phyloP scores from a whole-genome alignment of 2,113 vertebrate species.

The Catagonus wagneri region DNA sequence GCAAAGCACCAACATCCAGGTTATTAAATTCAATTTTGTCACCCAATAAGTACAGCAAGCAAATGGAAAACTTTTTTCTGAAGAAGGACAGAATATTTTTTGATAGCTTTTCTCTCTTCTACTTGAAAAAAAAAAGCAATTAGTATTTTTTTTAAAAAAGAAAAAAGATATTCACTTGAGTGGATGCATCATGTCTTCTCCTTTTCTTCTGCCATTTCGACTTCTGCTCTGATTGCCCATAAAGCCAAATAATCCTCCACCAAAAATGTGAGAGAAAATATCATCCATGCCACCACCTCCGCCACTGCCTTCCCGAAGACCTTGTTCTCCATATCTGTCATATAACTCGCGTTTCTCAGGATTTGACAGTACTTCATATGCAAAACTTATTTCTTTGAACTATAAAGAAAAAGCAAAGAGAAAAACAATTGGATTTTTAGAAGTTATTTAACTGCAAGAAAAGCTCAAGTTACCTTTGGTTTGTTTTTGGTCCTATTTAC shows the following conservation, averaged over 20 bases:
- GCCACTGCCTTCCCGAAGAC: slow-evolving; percentile 96
- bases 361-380: slow-evolving; percentile 98
- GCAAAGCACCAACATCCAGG: not conserved
- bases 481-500: not conserved
- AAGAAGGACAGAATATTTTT: not conserved
- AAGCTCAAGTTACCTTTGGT: not conserved
- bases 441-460: not conserved
- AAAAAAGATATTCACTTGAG: slow-evolving; percentile 92
- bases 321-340: slow-evolving; percentile 98
- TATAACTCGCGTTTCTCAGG: slow-evolving; percentile 98
- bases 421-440: slow-evolving; percentile 54
- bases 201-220: slow-evolving; percentile 96
- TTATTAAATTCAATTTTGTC: not conserved
- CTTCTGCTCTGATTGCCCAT: slow-evolving; percentile 97
- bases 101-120: not conserved
- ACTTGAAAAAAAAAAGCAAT: not conserved
- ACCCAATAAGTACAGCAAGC: not conserved
- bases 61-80: not conserved
- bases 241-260: slow-evolving; percentile 98
- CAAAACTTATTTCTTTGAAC: slow-evolving; percentile 99
- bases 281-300: slow-evolving; percentile 98
- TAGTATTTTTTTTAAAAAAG: not conserved
- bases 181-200: slow-evolving; percentile 99
- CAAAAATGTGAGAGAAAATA: slow-evolving; percentile 99
- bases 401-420: slow-evolving; percentile 80